Base-by-base conservation (phyloP, 2,797 vertebrate species). In the Melanotaenia nigrans region DNA sequence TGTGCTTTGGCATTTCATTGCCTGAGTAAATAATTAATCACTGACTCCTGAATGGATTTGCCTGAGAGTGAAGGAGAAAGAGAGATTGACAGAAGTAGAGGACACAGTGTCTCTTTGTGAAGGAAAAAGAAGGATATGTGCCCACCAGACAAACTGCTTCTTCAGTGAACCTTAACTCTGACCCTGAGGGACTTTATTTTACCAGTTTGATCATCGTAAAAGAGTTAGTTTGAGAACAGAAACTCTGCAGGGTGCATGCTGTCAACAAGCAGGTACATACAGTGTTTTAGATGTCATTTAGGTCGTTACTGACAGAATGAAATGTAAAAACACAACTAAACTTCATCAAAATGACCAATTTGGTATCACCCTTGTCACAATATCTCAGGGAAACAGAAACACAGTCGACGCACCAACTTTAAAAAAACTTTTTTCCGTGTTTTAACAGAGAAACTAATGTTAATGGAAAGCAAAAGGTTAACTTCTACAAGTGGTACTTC, bases 1-100 rank as follows among this genome's bases (percentile, higher is more conserved):
- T 54, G 63, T 84, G 87, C 86, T 89, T 88, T 93, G 93, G 90
- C 91, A 91, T 93, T 95, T 94, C 90, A 92, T 91, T 89, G 85
- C 89, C 85, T 24, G 79, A 75, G 90, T 94, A 92, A 94, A 94
- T 95, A 93, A 95, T 94, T 94, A 92, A 94, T 92, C 85, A 83
- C 77, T 0, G 57, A 80, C 86, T 89, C 86, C 85, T 81, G 71
- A 90, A 90, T 71, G 73, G 79, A 85, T 85, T 84, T 73, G 85
- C 89, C 85, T 90, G 79, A 71, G 30, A 80, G 81, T 12, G 24
- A 68, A 87, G 81, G 74, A 84, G 84, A 73, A 42, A 49, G 67
- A 81, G 71, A 60, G 67, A 68, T 60, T 51, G 63, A 78, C 82
- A 69, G 65, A 83, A 82, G 74, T 55, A 76, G 86, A 89, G 84